Conservation (phyloP, 1,140 invertebrate species). For the Lasaia peninsularis region DNA sequence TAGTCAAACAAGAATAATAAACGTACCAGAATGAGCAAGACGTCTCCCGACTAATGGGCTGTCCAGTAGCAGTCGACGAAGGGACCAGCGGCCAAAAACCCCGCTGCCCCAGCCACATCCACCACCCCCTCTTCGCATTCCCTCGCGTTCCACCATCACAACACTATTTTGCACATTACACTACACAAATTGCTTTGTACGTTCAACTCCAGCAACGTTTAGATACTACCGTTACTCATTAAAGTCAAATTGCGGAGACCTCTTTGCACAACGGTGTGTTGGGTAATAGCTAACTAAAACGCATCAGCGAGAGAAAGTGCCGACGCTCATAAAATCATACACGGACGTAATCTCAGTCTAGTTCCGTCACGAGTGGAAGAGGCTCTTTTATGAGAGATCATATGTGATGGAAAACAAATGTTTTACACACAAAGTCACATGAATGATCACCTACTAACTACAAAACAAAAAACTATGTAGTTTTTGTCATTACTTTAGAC, state of each 20-base stretch:
- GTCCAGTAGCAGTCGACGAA: conserved; percentile 57
- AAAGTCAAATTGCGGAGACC: conserved; percentile 33
- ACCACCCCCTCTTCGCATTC: conserved; percentile 61
- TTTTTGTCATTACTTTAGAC: too few species aligned
- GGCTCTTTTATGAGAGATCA: background rate
- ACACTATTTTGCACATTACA: conserved; percentile 53
- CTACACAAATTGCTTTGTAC: conserved; percentile 31
- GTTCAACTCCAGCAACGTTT: conserved; percentile 25
- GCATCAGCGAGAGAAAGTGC: conserved; percentile 68
- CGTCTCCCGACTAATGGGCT: conserved; percentile 64
- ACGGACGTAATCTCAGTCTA: conserved; percentile 53
- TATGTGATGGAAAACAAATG: conserved; percentile 2
- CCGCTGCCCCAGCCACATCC: conserved; percentile 69
- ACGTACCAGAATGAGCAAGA: conserved; percentile 65
- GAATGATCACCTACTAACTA: too few species aligned
- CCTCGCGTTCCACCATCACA: conserved; percentile 68
- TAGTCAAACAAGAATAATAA: background rate
- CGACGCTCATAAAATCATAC: conserved; percentile 46
- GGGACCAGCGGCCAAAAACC: conserved; percentile 63
- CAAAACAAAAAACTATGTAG: too few species aligned
- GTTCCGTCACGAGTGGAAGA: conserved; percentile 13
- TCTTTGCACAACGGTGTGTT: conserved; percentile 54
- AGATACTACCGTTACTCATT: conserved; percentile 51
- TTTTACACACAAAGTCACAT: too few species aligned
- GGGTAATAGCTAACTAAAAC: conserved; percentile 56